Conservation (phyloP, 2,888 invertebrate genomes). For the Incurvaria masculella region DNA sequence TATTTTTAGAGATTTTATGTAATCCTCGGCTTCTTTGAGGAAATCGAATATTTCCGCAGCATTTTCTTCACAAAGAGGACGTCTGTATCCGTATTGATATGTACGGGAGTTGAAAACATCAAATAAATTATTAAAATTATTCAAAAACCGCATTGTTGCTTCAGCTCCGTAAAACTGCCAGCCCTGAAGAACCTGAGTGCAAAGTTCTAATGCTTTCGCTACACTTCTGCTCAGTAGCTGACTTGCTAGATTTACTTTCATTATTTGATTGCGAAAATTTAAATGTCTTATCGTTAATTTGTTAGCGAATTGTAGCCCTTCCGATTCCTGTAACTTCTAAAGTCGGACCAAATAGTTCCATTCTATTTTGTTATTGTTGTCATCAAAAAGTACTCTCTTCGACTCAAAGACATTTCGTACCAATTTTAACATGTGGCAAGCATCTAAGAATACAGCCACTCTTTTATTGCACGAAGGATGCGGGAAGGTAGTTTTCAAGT, state of each 20-base stretch:
- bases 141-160: constrained; percentile 2
- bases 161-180: constrained; percentile 1
- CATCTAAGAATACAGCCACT: constrained; percentile 7
- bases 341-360: constrained; percentile 2
- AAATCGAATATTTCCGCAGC: not conserved
- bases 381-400: constrained; percentile 6
- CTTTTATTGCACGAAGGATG: constrained; percentile 3
- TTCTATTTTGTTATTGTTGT: constrained; percentile 1
- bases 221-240: constrained; percentile 9
- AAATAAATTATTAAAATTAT: constrained; percentile 6
- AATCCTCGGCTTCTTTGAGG: constrained; percentile 1
- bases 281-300: constrained; percentile 3
- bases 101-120: constrained; percentile 7
- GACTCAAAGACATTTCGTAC: constrained; percentile 8
- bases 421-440: constrained; percentile 10
- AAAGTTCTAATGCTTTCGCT: constrained; percentile 6
- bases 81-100: constrained; percentile 2
- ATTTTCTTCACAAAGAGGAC: constrained; percentile 1
- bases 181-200: constrained; percentile 2
- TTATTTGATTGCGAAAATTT: constrained; percentile 6
- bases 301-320: constrained; percentile 5
- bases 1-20: not conserved
- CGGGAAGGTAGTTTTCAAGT: constrained; percentile 3
- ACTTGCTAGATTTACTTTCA: constrained; percentile 9
- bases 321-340: constrained; percentile 5